Base-by-base conservation (phyloP, 1,140 invertebrate genomes). In the Tetragonula clypearis region DNA sequence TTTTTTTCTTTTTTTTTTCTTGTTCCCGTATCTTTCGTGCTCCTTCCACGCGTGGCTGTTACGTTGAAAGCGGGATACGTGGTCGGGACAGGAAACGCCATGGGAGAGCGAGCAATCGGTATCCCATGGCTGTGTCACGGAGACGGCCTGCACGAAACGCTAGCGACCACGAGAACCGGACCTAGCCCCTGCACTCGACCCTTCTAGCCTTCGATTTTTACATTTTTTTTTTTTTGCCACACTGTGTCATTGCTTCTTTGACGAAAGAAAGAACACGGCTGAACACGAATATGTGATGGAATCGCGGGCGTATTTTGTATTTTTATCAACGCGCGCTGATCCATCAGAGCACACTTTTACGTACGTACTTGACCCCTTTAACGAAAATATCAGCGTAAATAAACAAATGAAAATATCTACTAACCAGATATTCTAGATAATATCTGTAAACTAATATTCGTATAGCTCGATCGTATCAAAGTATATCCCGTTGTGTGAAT, bases 71-170 rank as follows among this genome's bases (percentile, higher is more conserved):
- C 90, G 84, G 75, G 82, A 91, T 86, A 89, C 87, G 87, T 82
- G 85, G 89, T 87, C 90, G 91, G 90, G 92, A 92, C 93, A 93
- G 93, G 93, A 94, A 93, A 92, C 91, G 92, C 90, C 89, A 93
- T 93, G 92, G 92, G 92, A 93, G 91, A 92, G 90, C 88, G 89
- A 93, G 92, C 92, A 93, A 93, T 93, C 90, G 92, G 90, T 91
- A 92, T 90, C 90, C 90, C 87, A 90, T 75, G 78, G 76, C 55
- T 86, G 88, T 84, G 88, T 49, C 84, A 66, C 87, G 84, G 58
- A 58, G 74, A 62, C n/a, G n/a, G 72, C 79, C 66, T 53, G 56
- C 72, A 9, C 41, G 41, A 49, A 49, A 49, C 41, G 41, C 41
- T 49, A 49, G 41, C 41, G 41, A 49, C 41, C 41, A 49, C 86